Evolutionary conservation across 2,113 vertebrate species (phyloP).

Genomic region (Laterallus jamaicensis): DNA sequence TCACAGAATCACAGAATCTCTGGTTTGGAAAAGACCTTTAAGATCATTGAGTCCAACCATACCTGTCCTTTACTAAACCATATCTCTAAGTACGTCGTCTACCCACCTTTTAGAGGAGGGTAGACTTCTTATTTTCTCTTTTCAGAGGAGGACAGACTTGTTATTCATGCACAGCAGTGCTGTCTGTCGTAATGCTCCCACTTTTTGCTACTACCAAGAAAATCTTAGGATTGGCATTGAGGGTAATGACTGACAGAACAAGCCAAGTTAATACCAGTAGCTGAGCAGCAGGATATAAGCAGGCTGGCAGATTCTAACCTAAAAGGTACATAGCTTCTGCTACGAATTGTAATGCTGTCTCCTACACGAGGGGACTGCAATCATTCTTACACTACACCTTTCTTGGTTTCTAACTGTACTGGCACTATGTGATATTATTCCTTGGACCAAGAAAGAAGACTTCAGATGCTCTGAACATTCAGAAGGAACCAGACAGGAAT

Average conservation of each 20-base stretch:
- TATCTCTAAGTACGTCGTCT: too few relatives aligned
- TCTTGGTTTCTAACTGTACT: background rate
- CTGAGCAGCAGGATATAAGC: background rate
- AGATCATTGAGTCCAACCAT: too few relatives aligned
- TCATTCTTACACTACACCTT: background rate
- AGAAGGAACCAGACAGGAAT: background rate
- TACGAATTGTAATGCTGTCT: background rate
- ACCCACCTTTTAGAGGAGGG: too few relatives aligned
- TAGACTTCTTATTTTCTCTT: background rate
- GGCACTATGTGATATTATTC: background rate
- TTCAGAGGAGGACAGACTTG: background rate
- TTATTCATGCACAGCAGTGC: background rate
- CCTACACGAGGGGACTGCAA: background rate
- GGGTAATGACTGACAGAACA: background rate
- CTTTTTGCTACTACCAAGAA: background rate
- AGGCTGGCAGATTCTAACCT: background rate
- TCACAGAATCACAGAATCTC: too few relatives aligned
- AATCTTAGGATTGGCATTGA: background rate
- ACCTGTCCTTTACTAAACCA: too few relatives aligned
- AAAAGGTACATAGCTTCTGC: background rate
- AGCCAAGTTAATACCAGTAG: slow-evolving; percentile 6
- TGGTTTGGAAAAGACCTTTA: too few relatives aligned
- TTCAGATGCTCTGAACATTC: background rate
- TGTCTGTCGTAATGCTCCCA: background rate
- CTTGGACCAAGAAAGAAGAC: background rate